Evolutionary conservation across 2,113 vertebrate genomes (phyloP).

Genomic region (Aepyceros melampus): DNA sequence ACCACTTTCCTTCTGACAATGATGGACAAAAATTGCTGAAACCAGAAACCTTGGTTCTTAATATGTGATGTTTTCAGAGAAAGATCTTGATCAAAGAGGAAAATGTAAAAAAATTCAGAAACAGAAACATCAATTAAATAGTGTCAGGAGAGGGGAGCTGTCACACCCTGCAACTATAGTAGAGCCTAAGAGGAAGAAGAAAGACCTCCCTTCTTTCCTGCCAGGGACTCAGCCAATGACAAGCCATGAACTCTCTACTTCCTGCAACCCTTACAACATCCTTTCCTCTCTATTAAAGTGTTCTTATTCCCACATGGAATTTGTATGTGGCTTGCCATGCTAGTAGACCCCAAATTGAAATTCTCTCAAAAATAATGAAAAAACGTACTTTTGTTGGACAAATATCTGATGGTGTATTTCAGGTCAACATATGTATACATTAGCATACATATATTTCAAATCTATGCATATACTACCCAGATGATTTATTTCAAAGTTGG

Average conservation of each 20-base stretch:
- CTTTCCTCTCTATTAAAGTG: neutral
- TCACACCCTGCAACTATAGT: neutral
- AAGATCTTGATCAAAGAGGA: neutral
- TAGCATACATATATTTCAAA: neutral
- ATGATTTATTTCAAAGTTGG: neutral
- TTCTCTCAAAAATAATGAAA: neutral
- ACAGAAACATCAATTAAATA: neutral
- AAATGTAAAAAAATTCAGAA: neutral
- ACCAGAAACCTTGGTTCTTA: neutral
- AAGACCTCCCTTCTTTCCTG: neutral
- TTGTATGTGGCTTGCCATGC: neutral
- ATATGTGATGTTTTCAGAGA: neutral
- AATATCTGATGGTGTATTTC: neutral
- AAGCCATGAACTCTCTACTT: neutral
- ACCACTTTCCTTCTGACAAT: neutral
- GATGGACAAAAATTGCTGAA: neutral
- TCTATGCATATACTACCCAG: neutral
- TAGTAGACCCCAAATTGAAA: neutral
- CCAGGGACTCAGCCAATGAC: neutral
- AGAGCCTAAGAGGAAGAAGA: neutral
- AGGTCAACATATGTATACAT: neutral
- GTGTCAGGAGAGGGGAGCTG: neutral
- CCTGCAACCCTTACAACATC: neutral
- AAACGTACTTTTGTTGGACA: neutral
- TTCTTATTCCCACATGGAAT: neutral